Base-by-base conservation (phyloP, 2,113 vertebrate genomes). In the Sciurus niger region DNA sequence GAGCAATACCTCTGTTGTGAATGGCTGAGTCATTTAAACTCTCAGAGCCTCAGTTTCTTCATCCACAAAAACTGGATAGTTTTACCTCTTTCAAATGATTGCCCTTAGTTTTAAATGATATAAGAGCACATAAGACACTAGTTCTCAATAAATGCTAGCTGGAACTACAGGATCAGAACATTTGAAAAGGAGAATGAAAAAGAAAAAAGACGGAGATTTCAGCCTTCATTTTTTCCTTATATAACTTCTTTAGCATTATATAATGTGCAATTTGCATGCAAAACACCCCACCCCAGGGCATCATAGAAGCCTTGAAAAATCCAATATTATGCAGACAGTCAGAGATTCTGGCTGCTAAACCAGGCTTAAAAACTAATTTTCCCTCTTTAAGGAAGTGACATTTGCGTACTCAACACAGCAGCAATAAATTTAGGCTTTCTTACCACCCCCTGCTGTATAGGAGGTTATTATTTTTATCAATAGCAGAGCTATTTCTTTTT, bases 321-420 rank as follows among this genome's bases (percentile, higher is more conserved):
- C 93, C 92, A 97, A 93, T 97, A 97, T 97, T 96, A 97, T 97
- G 73, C 96, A 98, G 95, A 70, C 96, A 97, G 89, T 30, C 87
- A 80, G 84, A 96, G 95, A 96, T 88, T 94, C 82, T 96, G 93
- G 92, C 96, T 98, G 97, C 95, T 97, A 98, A 97, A 96, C 95
- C 92, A 92, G 96, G 96, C 96, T 98, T 97, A 97, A 96, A 97
- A 98, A 97, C 95, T 94, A 96, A 97, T 98, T 98, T 98, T 98
- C 96, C 73, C 92, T 97, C 93, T 98, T 97, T 95, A 97, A 98
- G 89, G 96, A 94, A 96, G 93, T 97, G 97, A 94, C 97, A 98
- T 97, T 98, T 98, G 93, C 43, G 32, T 96, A 95, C 93, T 97
- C 93, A 89, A 82, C 84, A 92, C 95, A 92, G 96, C 92, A 95